Evolutionary conservation across 2,888 invertebrate genomes (phyloP), one percentile per base, ranked within the genome.

Genomic region (Lasius fuliginosus): DNA sequence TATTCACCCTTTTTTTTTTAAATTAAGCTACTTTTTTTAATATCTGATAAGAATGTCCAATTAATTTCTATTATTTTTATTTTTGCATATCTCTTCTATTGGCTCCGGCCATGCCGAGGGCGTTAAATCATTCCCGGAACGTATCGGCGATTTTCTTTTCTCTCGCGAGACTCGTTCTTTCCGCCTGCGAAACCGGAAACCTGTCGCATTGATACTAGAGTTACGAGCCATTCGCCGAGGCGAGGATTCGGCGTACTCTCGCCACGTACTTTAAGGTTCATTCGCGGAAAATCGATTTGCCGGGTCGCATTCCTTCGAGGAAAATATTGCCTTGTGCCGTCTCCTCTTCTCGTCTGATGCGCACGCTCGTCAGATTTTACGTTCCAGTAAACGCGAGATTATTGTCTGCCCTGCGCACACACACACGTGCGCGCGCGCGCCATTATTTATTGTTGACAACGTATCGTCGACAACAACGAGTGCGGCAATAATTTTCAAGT

Each of bases 231-330:
- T 30, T 49, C 18, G 12, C 23, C 58, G 42, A 69, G 33, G 46
- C 12, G 71, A 71, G 27, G 36, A 79, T 79, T 79, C 69, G 40
- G 42, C 58, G n/a, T n/a, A 79, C 23, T 23, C 79, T 79, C 33
- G 42, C 79, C 79, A 81, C 79, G 79, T 81, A 81, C 79, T 71
- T 81, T 71, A 71, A 62, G 71, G 79, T 81, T 69, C 69, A 79
- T 79, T 81, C 79, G 79, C 71, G 71, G 60, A 81, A 81, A 81
- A 81, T 81, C 79, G 79, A 81, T 81, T 71, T 81, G 69, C 46
- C 60, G n/a, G 12, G 58, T 46, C 71, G 60, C 79, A 81, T 81
- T 71, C 71, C 71, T 71, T 23, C 60, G 71, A 81, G 46, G 71
- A 81, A 81, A 81, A 71, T 81, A 81, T 81, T 60, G 46, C 79